Evolutionary conservation across 2,797 vertebrate species (phyloP).

Genomic region (Melopsittacus undulatus): DNA sequence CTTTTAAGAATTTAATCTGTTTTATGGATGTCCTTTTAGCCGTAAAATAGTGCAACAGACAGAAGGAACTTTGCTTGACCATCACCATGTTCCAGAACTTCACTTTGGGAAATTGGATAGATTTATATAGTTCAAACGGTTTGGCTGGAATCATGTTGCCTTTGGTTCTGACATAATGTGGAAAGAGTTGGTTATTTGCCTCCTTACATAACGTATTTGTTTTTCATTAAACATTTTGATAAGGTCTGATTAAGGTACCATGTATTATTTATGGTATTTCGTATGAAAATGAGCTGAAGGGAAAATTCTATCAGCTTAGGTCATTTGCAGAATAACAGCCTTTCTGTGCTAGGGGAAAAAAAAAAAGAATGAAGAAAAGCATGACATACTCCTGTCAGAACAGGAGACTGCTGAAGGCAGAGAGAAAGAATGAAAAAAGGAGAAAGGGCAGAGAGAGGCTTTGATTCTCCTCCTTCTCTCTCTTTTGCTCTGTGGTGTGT

Average conservation of each 20-base stretch:
- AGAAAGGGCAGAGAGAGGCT: conserved; percentile 20
- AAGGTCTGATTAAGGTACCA: conserved; percentile 73
- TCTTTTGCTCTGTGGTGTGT: not conserved
- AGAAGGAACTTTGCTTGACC: conserved; percentile 36
- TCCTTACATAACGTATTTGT: conserved; percentile 74
- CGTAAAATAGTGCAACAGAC: not conserved
- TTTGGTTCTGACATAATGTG: conserved; percentile 33
- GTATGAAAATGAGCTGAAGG: conserved; percentile 69
- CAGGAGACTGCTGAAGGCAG: conserved; percentile 66
- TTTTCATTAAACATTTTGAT: conserved; percentile 79
- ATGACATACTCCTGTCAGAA: conserved; percentile 54
- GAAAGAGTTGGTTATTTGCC: conserved; percentile 59
- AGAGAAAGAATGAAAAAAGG: conserved; percentile 43
- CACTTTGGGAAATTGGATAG: conserved; percentile 49
- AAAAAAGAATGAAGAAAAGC: not conserved
- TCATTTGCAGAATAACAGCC: conserved; percentile 49
- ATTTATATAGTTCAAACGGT: not conserved
- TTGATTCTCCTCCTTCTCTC: not conserved
- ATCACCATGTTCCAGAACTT: conserved; percentile 30
- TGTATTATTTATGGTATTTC: conserved; percentile 76
- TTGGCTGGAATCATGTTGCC: conserved; percentile 23
- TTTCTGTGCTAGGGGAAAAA: conserved; percentile 16
- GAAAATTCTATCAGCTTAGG: conserved; percentile 49
- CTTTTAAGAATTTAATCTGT: conserved; percentile 3
- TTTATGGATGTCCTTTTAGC: conserved; percentile 29